Conservation (phyloP, 23 tunicate genomes). For the Halocynthia roretzi region DNA sequence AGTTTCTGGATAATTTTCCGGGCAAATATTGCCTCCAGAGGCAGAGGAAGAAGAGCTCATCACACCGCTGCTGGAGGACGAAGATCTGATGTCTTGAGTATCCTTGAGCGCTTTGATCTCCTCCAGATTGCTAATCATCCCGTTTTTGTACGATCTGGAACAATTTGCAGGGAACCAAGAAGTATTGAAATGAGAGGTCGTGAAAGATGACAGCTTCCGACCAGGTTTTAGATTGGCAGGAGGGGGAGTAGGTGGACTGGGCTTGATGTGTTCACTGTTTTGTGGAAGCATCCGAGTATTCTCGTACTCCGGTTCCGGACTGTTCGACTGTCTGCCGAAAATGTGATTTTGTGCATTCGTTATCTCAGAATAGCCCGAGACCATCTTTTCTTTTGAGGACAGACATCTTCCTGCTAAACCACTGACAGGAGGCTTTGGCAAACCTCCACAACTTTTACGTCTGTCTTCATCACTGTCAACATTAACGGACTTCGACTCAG, state of each 20-base stretch:
- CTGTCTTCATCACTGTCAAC: too few species aligned
- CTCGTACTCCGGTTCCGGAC: slow-evolving; percentile 6
- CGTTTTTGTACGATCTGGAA: neutral
- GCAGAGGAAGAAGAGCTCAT: slow-evolving; percentile 40
- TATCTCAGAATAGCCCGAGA: slow-evolving; percentile 4
- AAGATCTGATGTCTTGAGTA: neutral
- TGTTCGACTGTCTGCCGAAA: neutral
- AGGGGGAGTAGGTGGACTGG: neutral
- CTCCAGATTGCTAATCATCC: neutral
- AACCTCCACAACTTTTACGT: neutral
- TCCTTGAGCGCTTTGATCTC: neutral
- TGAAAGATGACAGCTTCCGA: slow-evolving; percentile 8
- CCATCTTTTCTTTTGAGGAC: neutral
- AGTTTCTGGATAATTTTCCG: slow-evolving; percentile 6
- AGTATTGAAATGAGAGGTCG: slow-evolving; percentile 4
- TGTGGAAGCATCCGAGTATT: neutral
- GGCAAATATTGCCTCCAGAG: neutral
- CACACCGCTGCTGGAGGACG: slow-evolving; percentile 64
- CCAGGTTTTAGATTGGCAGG: neutral
- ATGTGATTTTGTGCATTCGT: neutral
- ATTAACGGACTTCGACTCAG: too few species aligned
- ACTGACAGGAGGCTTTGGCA: slow-evolving; percentile 14
- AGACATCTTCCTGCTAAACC: neutral
- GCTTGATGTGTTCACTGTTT: neutral
- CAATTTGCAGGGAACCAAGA: slow-evolving; percentile 2